phyloP scores from a whole-genome alignment of 2,797 vertebrate species.

The Telmatherina bonti region DNA sequence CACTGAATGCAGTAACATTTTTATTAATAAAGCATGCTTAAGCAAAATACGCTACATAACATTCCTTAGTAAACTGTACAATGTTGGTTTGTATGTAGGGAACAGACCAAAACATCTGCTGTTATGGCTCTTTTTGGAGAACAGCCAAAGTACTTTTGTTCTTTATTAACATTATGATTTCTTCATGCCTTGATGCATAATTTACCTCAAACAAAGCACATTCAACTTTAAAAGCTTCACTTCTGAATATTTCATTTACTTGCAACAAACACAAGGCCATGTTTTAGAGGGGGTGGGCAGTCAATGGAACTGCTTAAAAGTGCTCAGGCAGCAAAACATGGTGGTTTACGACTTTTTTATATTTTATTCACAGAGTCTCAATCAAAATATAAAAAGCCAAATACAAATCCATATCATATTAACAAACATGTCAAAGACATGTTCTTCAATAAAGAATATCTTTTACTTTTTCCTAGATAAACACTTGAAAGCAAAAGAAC shows the following conservation, averaged over 20 bases:
- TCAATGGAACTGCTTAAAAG: slow-evolving; percentile 6
- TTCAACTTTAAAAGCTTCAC: slow-evolving; percentile 65
- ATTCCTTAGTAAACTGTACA: slow-evolving; percentile 19
- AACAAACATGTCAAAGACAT: background rate
- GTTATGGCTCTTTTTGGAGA: slow-evolving; percentile 21
- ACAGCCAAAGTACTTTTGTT: slow-evolving; percentile 52
- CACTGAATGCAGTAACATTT: slow-evolving; percentile 38
- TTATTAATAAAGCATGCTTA: slow-evolving; percentile 52
- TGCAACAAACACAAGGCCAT: slow-evolving; percentile 35
- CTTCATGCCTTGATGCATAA: slow-evolving; percentile 68
- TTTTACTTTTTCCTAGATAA: background rate
- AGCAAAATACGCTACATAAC: slow-evolving; percentile 26
- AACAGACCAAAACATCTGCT: slow-evolving; percentile 6
- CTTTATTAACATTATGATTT: slow-evolving; percentile 53
- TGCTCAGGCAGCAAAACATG: slow-evolving; percentile 16
- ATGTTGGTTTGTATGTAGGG: slow-evolving; percentile 10
- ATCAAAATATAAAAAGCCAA: slow-evolving; percentile 13
- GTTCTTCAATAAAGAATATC: background rate
- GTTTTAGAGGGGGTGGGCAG: slow-evolving; percentile 4
- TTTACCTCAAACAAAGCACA: slow-evolving; percentile 63
- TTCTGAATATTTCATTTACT: slow-evolving; percentile 76
- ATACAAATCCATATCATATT: slow-evolving; percentile 21
- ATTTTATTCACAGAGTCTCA: slow-evolving; percentile 29
- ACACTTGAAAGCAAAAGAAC: background rate
- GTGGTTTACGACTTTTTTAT: slow-evolving; percentile 12